Percentiles rank a stretch among this genome's conserved stretches.
These are phyloP conservation scores for Ctenosaura bakeri DNA, from an alignment of 2,797 vertebrate species.

Conservation along the genomic window DNA sequence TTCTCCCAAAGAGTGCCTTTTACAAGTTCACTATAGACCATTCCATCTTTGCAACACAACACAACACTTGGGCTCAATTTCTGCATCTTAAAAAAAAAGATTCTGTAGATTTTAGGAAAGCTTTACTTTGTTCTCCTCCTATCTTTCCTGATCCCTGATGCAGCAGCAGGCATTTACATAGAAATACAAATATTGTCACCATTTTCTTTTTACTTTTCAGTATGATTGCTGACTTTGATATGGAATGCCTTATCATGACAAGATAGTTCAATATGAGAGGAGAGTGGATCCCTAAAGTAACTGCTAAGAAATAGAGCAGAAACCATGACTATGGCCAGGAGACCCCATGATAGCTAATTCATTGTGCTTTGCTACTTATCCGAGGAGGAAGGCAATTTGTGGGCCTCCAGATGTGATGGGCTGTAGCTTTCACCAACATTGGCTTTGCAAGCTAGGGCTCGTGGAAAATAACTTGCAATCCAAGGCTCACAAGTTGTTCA, in stretches of 20 bases:
- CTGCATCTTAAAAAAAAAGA: background rate
- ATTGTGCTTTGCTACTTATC: background rate
- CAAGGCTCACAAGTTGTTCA: background rate
- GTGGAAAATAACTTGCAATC: background rate
- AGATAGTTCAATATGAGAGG: background rate
- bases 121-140: background rate
- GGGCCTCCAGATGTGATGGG: background rate
- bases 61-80: background rate
- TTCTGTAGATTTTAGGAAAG: background rate
- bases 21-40: background rate
- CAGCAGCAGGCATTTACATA: background rate
- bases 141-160: background rate
- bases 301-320: background rate
- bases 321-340: background rate
- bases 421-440: background rate
- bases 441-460: background rate
- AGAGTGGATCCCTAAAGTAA: background rate
- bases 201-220: background rate
- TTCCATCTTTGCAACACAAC: background rate
- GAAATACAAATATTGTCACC: background rate
- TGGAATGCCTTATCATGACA: background rate
- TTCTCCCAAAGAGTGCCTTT: background rate
- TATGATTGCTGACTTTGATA: background rate
- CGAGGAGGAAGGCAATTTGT: background rate
- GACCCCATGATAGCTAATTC: background rate